Conservation (phyloP, 2,888 invertebrate genomes). For the Labia minor region DNA sequence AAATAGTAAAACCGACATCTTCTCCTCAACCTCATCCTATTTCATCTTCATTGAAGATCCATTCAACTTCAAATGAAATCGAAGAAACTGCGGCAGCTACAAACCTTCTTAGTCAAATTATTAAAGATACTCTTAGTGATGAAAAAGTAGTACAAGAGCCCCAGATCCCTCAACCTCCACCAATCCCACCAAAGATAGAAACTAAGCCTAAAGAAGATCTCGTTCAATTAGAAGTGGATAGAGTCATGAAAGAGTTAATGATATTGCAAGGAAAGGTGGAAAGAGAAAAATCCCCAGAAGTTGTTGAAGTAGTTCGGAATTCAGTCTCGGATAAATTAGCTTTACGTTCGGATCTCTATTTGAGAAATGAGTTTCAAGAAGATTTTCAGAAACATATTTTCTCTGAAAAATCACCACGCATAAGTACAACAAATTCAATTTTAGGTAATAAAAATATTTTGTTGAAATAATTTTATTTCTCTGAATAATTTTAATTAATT, state of each 20-base stretch:
- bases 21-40: constrained; percentile 38
- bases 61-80: constrained; percentile 26
- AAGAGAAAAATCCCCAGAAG: neutral
- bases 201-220: constrained; percentile 30
- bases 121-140: constrained; percentile 30
- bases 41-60: constrained; percentile 34
- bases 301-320: neutral
- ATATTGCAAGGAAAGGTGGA: constrained; percentile 30
- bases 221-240: constrained; percentile 35
- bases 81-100: constrained; percentile 39
- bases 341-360: neutral
- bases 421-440: neutral
- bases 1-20: constrained; percentile 37
- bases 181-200: neutral
- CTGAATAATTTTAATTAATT: no score
- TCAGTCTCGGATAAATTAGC: neutral
- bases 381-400: constrained; percentile 24
- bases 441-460: no score
- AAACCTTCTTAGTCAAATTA: constrained; percentile 37
- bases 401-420: neutral
- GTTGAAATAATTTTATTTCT: no score
- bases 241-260: constrained; percentile 33
- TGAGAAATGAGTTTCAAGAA: no score
- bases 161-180: neutral
- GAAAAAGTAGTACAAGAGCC: neutral